Evolutionary conservation across 2,113 vertebrate species (phyloP), one percentile per base, ranked within the genome.

Genomic region (Centropus bengalensis): DNA sequence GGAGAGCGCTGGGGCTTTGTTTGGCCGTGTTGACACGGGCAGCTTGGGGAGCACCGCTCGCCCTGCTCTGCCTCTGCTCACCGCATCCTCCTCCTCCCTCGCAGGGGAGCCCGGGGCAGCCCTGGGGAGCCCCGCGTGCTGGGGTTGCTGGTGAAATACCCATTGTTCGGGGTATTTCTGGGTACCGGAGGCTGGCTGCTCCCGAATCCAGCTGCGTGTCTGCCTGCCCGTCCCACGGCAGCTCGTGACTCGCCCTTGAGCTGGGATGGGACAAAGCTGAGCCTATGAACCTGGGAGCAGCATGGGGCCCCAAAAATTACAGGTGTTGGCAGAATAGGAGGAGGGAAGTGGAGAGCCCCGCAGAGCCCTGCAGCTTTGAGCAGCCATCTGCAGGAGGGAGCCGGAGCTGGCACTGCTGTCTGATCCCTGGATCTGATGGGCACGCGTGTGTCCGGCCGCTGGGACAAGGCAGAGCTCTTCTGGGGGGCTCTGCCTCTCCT

Each of bases 301-400:
- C 1, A 0, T 0, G 1, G 44, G 30, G 13, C 3, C 21, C 19
- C 24, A 38, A 9, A 62, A 75, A 36, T 55, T 1, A 0, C 16
- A 33, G 18, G 32, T 59, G 64, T 92, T 42, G 14, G 12, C 42
- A 63, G 80, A 40, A 32, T 33, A 51, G 0, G 13, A 63, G 26
- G 32, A 59, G 74, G 38, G 33, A 52, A 28, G 10, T 3, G 3
- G 14, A 15, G 44, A 73, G 32, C 54, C 30, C 79, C 36, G 24
- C 6, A 4, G 45, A 32, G 28, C 14, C 28, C 51, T 0, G 0
- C 3, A 5, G 26, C 16, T 75, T 40, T 55, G 56, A 20, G 38
- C 1, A 8, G 22, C 55, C 3, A 2, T 36, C 27, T 67, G 32
- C 1, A 7, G 17, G 19, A n/a, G 36, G 26, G 32, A 59, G 38